phyloP scores from a whole-genome alignment of 37 sponge, comb jelly and placozoan genomes.

The Ephydatia muelleri region DNA sequence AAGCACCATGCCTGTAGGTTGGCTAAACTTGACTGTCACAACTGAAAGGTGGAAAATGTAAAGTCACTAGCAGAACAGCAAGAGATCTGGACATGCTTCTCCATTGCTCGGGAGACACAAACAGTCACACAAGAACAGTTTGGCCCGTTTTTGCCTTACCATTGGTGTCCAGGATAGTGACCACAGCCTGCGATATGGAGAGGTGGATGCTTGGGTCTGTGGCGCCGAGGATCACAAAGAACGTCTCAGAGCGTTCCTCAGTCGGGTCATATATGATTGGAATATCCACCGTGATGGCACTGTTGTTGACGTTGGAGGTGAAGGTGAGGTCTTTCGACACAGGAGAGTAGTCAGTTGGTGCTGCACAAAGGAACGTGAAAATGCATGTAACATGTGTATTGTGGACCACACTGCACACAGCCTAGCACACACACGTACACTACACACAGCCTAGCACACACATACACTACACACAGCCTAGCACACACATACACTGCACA shows the following conservation, averaged over 20 bases:
- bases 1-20: background rate
- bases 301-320: background rate
- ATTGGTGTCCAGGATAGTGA: background rate
- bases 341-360: background rate
- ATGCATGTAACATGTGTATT: no score
- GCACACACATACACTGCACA: background rate
- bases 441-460: no score
- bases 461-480: no score
- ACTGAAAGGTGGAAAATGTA: background rate
- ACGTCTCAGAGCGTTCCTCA: background rate
- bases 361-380: no score
- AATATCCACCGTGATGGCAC: background rate
- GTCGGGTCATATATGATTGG: conserved; percentile 2
- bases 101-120: no score
- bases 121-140: no score
- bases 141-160: no score
- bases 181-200: background rate
- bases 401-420: background rate
- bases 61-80: background rate
- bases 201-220: background rate
- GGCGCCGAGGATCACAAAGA: background rate
- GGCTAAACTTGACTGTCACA: background rate
- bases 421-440: no score
- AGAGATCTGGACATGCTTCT: no score
- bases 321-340: background rate